These are phyloP conservation scores for Neoaliturus tenellus DNA, from an alignment of 2,888 invertebrate genomes.

Conservation along the genomic window DNA sequence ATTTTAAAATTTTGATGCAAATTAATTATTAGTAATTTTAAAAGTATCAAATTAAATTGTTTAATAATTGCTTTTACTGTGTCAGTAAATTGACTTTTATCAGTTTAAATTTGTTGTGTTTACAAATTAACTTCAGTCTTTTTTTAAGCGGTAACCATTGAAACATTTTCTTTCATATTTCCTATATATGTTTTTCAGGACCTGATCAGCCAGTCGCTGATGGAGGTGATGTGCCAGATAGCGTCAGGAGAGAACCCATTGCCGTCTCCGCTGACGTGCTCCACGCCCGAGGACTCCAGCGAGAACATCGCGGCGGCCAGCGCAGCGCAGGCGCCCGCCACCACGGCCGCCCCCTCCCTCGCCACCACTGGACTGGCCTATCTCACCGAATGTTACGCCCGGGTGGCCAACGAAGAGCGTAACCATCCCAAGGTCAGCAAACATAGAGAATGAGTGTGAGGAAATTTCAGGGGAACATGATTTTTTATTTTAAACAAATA, in stretches of 20 bases:
- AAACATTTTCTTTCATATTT: no score
- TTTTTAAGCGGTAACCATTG: no score
- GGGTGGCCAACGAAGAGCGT: constrained; percentile 84
- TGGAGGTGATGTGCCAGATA: constrained; percentile 79
- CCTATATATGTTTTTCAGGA: no score
- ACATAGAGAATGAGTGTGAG: not conserved
- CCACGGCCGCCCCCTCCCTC: constrained; percentile 56
- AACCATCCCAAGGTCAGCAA: constrained; percentile 80
- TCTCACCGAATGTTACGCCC: constrained; percentile 80
- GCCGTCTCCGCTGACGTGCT: constrained; percentile 64
- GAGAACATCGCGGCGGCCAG: constrained; percentile 24
- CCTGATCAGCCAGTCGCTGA: constrained; percentile 79
- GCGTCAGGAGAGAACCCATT: constrained; percentile 77
- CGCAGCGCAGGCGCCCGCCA: not conserved
- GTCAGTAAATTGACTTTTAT: no score
- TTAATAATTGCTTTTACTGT: no score
- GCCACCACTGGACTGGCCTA: constrained; percentile 70
- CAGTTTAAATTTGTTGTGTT: no score
- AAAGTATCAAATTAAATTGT: no score
- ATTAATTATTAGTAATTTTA: no score
- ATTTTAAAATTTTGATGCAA: no score
- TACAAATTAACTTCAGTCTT: no score
- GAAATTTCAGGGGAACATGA: not conserved
- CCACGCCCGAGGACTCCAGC: constrained; percentile 49
- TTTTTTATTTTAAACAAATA: constrained; percentile 16